These are phyloP conservation scores for Caenorhabditis japonica DNA, from an alignment of 2,888 invertebrate genomes.

Conservation along the genomic window DNA sequence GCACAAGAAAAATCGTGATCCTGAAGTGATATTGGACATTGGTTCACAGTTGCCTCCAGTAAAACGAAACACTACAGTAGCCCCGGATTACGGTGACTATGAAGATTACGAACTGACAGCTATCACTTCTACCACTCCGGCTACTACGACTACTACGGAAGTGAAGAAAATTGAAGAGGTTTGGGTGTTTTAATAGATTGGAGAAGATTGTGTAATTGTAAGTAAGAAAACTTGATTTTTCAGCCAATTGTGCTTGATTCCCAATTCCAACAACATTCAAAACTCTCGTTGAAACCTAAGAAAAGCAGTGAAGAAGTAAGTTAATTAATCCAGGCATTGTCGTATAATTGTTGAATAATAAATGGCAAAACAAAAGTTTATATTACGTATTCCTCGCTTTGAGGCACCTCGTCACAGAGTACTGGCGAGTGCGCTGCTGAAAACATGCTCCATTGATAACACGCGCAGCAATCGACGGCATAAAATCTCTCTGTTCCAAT, in stretches of 20 bases:
- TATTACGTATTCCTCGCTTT: too few species aligned
- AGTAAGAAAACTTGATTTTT: neutral
- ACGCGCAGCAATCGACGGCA: too few species aligned
- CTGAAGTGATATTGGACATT: conserved; percentile 14
- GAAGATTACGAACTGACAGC: conserved; percentile 36
- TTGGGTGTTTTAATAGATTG: too few species aligned
- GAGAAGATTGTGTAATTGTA: too few species aligned
- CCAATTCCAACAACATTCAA: conserved; percentile 30
- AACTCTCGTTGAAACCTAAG: conserved; percentile 1
- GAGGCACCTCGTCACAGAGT: too few species aligned
- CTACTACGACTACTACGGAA: neutral
- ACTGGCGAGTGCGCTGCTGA: too few species aligned
- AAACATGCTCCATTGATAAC: too few species aligned
- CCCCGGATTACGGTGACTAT: conserved; percentile 33
- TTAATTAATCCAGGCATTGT: too few species aligned
- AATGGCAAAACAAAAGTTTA: too few species aligned
- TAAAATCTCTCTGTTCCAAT: too few species aligned
- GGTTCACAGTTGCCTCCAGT: conserved; percentile 16
- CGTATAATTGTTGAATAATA: too few species aligned
- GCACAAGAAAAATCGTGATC: conserved; percentile 12
- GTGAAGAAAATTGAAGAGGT: neutral
- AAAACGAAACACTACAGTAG: conserved; percentile 17
- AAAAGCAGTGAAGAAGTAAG: conserved; percentile 12
- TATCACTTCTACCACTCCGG: conserved; percentile 4
- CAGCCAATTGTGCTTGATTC: conserved; percentile 19